Base-by-base conservation (phyloP, 2,797 vertebrate species). In the Anolis apletophallus region DNA sequence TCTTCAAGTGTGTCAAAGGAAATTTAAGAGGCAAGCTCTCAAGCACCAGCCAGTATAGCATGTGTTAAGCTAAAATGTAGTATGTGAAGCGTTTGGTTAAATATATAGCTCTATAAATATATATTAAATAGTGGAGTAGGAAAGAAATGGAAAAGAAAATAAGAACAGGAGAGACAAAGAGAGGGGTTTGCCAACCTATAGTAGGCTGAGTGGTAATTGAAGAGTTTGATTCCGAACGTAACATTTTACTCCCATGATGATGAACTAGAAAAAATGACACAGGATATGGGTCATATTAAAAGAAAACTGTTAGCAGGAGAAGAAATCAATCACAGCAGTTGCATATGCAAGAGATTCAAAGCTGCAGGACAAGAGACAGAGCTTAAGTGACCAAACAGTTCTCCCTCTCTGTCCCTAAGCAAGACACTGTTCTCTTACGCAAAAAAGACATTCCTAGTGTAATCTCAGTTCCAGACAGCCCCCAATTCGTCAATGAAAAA, bases 181-280 rank as follows among this genome's bases (percentile, higher is more conserved):
- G 95, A 98, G 97, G 97, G 97, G 97, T 98, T 98, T 99, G 99
- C 99, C 98, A 99, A 99, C 99, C 99, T 99, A 99, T 97, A 97
- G 98, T 97, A 98, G 99, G 99, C 99, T 99, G 99, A 98, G 99
- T 97, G 95, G 97, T 99, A 98, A 99, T 99, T 96, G 99, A 99
- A 97, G 98, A 99, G 97, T 99, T 99, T 99, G 99, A 99, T 97
- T 99, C 99, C 97, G 98, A 99, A 97, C 98, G 99, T 97, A 99
- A 99, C 99, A 99, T 99, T 99, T 99, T 99, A 98, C 98, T 99
- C 96, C 99, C 99, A 95, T 99, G 98, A 98, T 99, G 99, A 97
- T 99, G 99, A 98, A 99, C 99, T 99, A 97, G 98, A 98, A 98
- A 97, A 98, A 98, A 98, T 95, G 94, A 98, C 96, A 97, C 95